Base-by-base conservation (phyloP, 2,113 vertebrate genomes). In the Ursus arctos region DNA sequence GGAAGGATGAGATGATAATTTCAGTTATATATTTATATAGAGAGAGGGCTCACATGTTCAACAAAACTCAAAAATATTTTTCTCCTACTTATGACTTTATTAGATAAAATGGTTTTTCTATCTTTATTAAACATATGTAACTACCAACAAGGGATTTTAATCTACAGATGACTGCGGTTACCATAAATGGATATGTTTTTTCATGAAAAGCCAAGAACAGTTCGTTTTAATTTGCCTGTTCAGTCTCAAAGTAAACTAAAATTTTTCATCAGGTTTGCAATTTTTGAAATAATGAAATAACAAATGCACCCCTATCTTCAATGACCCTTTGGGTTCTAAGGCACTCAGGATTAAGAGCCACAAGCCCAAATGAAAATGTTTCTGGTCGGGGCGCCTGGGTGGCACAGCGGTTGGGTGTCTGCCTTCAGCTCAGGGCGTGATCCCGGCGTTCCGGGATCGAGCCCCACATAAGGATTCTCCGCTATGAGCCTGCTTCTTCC, bases 251-350 rank as follows among this genome's bases (percentile, higher is more conserved):
- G 24, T 15, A 61, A 83, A 43, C 21, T 84, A 83, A 82, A 63
- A 76, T 71, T 40, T 71, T 81, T 88, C 31, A 49, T 49, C 65
- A 74, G 55, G 16, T 53, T 36, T 92, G 21, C 71, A 31, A 31
- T n/a, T 81, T 71, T 71, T 86, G 26, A 71, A 86, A 71, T 51
- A 92, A 4, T 63, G 53, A 88, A 81, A n/a, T 86, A 95, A 92
- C 12, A 1, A 87, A 74, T n/a, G 22, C 3, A 57, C 13, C 31
- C 15, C 21, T 63, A 72, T 28, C 36, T 87, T 95, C 74, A 63
- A 0, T n/a, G 28, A 92, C 2, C 28, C 22, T 13, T 24, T 63
- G 28, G 9, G 0, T 33, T 85, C 26, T 69, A 85, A 95, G 21
- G 24, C 13, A 69, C 71, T 59, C 59, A 79, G 53, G 31, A 51